Evolutionary conservation across 2,888 invertebrate genomes (phyloP).

Genomic region (Dicyrtoma fusca): DNA sequence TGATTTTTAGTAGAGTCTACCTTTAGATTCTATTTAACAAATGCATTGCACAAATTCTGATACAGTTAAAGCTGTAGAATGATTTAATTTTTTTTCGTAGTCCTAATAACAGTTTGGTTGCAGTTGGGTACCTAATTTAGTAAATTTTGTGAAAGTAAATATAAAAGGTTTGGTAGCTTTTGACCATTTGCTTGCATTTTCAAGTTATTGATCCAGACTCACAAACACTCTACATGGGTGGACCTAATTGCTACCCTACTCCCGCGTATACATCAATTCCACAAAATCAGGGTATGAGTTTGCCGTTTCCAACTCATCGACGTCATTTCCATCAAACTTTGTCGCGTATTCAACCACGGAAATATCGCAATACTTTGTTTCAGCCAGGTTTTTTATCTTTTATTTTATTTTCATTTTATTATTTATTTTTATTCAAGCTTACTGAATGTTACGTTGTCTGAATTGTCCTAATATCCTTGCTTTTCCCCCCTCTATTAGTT

Average conservation of each 20-base stretch:
- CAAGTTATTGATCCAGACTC: constrained; percentile 56
- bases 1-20: too few relatives aligned
- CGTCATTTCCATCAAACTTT: constrained; percentile 55
- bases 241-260: constrained; percentile 46
- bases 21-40: too few relatives aligned
- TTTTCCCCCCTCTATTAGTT: too few relatives aligned
- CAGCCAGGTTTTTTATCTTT: constrained; percentile 53
- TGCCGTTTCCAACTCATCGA: constrained; percentile 51
- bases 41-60: too few relatives aligned
- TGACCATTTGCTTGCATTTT: constrained; percentile 27
- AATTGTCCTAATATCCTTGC: too few relatives aligned
- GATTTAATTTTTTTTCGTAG: too few relatives aligned
- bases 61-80: too few relatives aligned
- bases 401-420: constrained; percentile 32
- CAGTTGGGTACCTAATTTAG: too few relatives aligned
- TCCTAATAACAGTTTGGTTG: too few relatives aligned
- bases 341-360: constrained; percentile 56
- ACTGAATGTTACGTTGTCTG: too few relatives aligned
- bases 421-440: neutral
- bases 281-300: constrained; percentile 43
- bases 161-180: constrained; percentile 30
- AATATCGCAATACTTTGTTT: constrained; percentile 53
- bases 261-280: constrained; percentile 40
- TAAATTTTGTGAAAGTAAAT: neutral
- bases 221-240: constrained; percentile 52